A percentile compares a stretch with the other conserved stretches of the same genome.
Evolutionary conservation across 2,888 invertebrate species (phyloP).

Genomic region (Branchellion lobata): DNA sequence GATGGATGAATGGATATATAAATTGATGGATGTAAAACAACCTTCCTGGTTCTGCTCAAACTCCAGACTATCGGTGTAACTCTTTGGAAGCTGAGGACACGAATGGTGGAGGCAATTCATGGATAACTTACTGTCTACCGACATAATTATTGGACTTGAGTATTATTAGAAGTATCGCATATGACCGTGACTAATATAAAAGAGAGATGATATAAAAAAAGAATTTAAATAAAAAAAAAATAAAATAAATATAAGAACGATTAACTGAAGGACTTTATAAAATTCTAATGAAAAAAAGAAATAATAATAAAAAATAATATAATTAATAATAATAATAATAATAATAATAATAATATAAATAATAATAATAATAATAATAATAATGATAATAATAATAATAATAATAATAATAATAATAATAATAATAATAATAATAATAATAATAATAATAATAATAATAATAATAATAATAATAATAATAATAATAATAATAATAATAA

Average conservation of each 20-base stretch:
- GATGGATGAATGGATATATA: neutral
- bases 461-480: neutral
- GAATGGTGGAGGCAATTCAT: neutral
- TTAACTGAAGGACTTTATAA: too few species aligned
- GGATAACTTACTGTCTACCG: neutral
- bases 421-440: neutral
- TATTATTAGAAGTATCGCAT: too few species aligned
- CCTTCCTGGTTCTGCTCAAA: slow-evolving; percentile 38
- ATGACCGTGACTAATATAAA: too few species aligned
- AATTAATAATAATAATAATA: too few species aligned
- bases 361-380: neutral
- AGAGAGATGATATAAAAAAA: too few species aligned
- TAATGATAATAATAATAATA: neutral
- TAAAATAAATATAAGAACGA: too few species aligned
- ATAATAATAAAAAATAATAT: too few species aligned
- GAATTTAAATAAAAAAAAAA: too few species aligned
- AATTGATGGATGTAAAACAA: neutral
- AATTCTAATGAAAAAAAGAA: too few species aligned
- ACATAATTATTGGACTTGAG: too few species aligned
- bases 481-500: slow-evolving; percentile 21
- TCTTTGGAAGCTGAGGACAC: slow-evolving; percentile 30
- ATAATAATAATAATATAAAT: too few species aligned
- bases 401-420: slow-evolving; percentile 4
- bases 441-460: neutral
- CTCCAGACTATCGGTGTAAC: slow-evolving; percentile 38